Percentiles rank a stretch among this genome's conserved stretches.
phyloP scores from a whole-genome alignment of 2,797 vertebrate species.

The Diplodus sargus region DNA sequence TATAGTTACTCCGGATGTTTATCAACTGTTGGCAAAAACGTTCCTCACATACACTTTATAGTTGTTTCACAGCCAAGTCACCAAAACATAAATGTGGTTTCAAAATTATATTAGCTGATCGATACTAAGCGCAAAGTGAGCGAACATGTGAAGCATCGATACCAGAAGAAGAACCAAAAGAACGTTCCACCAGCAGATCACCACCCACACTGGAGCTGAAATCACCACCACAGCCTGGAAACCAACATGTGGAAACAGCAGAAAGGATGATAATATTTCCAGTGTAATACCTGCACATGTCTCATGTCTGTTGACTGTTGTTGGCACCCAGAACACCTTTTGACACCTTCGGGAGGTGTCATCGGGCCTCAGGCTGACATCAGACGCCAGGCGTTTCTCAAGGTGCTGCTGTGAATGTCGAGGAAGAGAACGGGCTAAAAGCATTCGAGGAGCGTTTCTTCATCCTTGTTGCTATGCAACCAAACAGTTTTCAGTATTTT shows the following conservation, averaged over 20 bases:
- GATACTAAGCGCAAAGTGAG: neutral
- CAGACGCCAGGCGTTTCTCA: constrained; percentile 27
- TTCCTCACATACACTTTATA: neutral
- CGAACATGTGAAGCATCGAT: neutral
- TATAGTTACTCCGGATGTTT: neutral
- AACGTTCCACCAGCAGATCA: neutral
- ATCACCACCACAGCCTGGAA: neutral
- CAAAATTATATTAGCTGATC: neutral
- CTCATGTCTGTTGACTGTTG: neutral
- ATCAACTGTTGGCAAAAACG: neutral
- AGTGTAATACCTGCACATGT: neutral
- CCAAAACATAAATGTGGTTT: neutral
- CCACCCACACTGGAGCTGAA: neutral
- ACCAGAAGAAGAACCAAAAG: neutral
- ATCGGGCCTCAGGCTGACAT: constrained; percentile 2
- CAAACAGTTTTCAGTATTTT: constrained; percentile 45
- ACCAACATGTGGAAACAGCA: neutral
- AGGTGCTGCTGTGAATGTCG: constrained; percentile 23
- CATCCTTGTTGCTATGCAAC: constrained; percentile 74
- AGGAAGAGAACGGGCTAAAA: constrained; percentile 40
- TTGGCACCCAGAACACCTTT: neutral
- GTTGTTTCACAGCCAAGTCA: neutral
- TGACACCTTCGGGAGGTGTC: constrained; percentile 18
- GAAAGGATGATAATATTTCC: neutral
- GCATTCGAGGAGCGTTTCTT: constrained; percentile 23